Base-by-base conservation (phyloP, 2,797 vertebrate genomes). In the Echiichthys vipera region DNA sequence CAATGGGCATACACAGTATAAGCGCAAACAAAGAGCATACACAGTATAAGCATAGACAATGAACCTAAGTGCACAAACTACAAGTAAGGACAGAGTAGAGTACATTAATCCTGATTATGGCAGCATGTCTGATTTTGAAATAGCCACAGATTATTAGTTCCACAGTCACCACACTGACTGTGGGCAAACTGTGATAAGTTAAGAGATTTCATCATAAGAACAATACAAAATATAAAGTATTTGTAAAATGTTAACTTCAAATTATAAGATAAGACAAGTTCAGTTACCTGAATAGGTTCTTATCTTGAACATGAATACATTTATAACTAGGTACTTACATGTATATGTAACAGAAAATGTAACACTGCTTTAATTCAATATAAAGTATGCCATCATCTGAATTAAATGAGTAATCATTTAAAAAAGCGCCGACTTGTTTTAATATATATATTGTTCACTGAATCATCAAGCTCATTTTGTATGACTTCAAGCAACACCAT, bases 401-500 rank as follows among this genome's bases (percentile, higher is more conserved):
- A n/a, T n/a, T n/a, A n/a, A n/a, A n/a, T n/a, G 14, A 55, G 46
- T 46, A 43, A 13, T 25, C 6, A 2, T 56, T 67, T 63, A 45
- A 67, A 13, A 63, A 36, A 24, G 40, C 24, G 1, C 3, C 20
- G 17, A 47, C 49, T 3, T 71, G 42, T 29, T 53, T 47, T 55
- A 49, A 63, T 58, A 42, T 29, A 36, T 56, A n/a, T n/a, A n/a
- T n/a, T n/a, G 53, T 65, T 79, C 64, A 46, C 39, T 62, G 22
- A 75, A 37, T 83, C 29, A 30, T 65, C 47, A 50, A 46, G 37
- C 14, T 66, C 25, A 50, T 64, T n/a, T 27, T 50, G 13, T 56
- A 25, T 74, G 54, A 66, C 58, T 68, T 75, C 46, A 78, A 57
- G 68, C 58, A 64, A 47, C 55, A 55, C 10, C 55, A 61, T 72